Conservation (phyloP, 2,888 invertebrate genomes). For the Trachelus iudaicus region DNA sequence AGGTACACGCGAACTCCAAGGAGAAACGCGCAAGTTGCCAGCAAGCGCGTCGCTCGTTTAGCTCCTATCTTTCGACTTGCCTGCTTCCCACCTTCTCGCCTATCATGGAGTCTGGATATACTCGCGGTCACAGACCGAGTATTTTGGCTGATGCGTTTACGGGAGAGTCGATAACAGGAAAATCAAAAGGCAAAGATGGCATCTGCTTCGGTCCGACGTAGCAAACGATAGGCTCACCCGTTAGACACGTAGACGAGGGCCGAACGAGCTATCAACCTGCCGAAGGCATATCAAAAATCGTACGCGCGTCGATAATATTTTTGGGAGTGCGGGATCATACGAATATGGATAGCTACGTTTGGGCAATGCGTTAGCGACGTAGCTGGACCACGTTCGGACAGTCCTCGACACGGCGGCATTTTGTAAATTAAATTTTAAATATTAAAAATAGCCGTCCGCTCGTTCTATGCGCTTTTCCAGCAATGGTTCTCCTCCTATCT, state of each 20-base stretch:
- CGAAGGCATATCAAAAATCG: not conserved
- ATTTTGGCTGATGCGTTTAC: not conserved
- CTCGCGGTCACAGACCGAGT: not conserved
- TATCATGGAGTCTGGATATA: not conserved
- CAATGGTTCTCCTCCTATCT: constrained; percentile 11
- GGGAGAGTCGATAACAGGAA: not conserved
- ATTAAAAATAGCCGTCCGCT: constrained; percentile 61
- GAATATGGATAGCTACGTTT: not conserved
- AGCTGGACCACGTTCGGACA: not conserved
- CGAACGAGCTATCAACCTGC: not conserved
- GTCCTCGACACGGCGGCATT: constrained; percentile 50
- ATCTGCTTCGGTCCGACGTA: not conserved
- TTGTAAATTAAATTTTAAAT: constrained; percentile 67
- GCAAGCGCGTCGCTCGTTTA: constrained; percentile 14
- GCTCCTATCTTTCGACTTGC: not conserved
- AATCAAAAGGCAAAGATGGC: not conserved
- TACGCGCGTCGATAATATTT: not conserved
- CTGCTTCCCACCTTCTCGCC: not conserved
- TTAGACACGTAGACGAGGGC: not conserved
- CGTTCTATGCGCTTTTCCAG: constrained; percentile 28
- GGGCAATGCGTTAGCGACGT: not conserved
- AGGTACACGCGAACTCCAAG: constrained; percentile 41
- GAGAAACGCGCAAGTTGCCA: constrained; percentile 46
- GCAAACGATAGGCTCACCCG: not conserved
- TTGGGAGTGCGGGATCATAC: not conserved